Percentiles rank a stretch among this genome's conserved stretches.
phyloP scores from a whole-genome alignment of 1,140 invertebrate species.

The Cecropterus lyciades region DNA sequence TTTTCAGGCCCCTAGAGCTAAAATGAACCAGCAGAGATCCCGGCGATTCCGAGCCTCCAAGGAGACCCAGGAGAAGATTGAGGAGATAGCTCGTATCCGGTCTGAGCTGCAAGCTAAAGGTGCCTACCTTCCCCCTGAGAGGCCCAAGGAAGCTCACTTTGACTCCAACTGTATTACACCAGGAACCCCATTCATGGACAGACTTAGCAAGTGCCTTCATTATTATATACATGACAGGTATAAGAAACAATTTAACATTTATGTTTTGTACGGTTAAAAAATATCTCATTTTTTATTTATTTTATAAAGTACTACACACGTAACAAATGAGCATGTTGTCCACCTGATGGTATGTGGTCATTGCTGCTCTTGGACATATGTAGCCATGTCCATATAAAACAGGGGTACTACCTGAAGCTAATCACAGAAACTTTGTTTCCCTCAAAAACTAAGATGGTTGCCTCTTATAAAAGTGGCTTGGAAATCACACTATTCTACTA shows the following conservation, averaged over 20 bases:
- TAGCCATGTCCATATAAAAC: too few relatives aligned
- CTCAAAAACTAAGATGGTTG: too few relatives aligned
- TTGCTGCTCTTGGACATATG: too few relatives aligned
- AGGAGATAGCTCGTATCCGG: constrained; percentile 92
- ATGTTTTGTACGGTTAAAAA: not conserved
- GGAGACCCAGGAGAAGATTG: constrained; percentile 95
- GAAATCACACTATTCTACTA: too few relatives aligned
- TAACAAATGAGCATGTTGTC: too few relatives aligned
- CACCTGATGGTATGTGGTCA: too few relatives aligned
- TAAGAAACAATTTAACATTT: not conserved
- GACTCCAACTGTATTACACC: constrained; percentile 99
- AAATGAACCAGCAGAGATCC: constrained; percentile 99
- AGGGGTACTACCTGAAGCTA: too few relatives aligned
- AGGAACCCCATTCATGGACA: constrained; percentile 99
- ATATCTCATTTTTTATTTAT: too few relatives aligned
- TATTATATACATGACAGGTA: constrained; percentile 97
- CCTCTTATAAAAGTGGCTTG: too few relatives aligned
- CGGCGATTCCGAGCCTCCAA: constrained; percentile 98
- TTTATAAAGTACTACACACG: too few relatives aligned
- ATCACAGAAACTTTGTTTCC: too few relatives aligned
- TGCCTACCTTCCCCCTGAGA: constrained; percentile 92
- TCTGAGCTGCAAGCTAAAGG: constrained; percentile 91
- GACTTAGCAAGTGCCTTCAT: constrained; percentile 96
- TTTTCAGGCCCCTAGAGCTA: constrained; percentile 94
- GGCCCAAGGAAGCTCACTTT: constrained; percentile 96